Evolutionary conservation across 2,797 vertebrate species (phyloP), one percentile per base, ranked within the genome.

Genomic region (Hypotaenidia philippensis): DNA sequence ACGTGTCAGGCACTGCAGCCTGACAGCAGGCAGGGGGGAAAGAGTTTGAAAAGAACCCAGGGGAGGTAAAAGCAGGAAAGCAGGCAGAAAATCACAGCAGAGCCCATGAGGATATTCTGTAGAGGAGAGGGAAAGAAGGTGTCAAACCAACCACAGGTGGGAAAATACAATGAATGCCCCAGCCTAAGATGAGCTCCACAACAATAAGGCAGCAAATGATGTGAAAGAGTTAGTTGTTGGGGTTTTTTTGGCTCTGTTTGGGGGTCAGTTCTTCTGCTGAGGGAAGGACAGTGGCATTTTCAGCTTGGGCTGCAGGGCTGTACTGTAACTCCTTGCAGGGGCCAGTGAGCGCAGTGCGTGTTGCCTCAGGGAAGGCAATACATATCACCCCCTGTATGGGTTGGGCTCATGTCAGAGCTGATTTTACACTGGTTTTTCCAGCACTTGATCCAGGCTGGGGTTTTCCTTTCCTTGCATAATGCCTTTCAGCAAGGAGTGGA

Each of bases 381-480:
- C 3, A 22, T 60, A 75, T 72, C 29, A 68, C 22, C 72, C 41
- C 40, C 72, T 83, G 0, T 6, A 23, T 9, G 26, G 75, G 53
- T 0, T 80, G 40, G 70, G 56, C 56, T 87, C 57, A 9, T 49
- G 29, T 83, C 75, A 89, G 79, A 83, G 50, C 60, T 85, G 79
- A 83, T 79, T 87, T 91, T 80, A 83, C 93, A 83, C 72, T 68
- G 84, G 1, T 94, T 94, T 93, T 83, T 85, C 64, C 55, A 89
- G 91, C 69, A 55, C 34, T 92, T 53, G 32, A 78, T 90, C 71
- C 53, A 72, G 41, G 19, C 31, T 94, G 81, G 36, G 49, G 53
- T 95, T 92, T 83, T 90, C n/a, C 26, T 95, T 90, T 84, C 63
- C 60, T 79, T 90, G 76, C 40, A 80, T 66, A 82, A 75, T 89